A percentile compares a stretch with the other conserved stretches of the same genome.
Evolutionary conservation across 2,888 invertebrate genomes (phyloP).

Genomic region (Marasmarcha lunaedactyla): DNA sequence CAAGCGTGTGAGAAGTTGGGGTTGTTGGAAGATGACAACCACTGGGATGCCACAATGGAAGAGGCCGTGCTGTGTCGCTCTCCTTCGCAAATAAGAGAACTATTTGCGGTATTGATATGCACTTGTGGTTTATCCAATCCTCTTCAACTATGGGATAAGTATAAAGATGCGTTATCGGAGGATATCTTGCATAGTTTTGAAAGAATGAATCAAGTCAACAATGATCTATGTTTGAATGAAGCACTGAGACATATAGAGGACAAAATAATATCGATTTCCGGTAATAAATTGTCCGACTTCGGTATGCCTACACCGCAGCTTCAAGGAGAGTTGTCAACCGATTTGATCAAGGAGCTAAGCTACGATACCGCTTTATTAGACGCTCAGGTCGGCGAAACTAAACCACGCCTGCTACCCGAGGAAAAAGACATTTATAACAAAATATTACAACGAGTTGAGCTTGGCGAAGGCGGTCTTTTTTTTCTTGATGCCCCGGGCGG

Average conservation of each 20-base stretch:
- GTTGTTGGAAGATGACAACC: slow-evolving; percentile 28
- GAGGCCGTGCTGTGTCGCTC: slow-evolving; percentile 21
- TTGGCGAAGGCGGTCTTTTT: slow-evolving; percentile 4
- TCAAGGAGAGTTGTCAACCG: slow-evolving; percentile 15
- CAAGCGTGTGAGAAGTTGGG: slow-evolving; percentile 22
- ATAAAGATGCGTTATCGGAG: slow-evolving; percentile 9
- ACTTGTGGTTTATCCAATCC: slow-evolving; percentile 17
- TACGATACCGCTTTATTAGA: slow-evolving; percentile 19
- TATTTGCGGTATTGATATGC: slow-evolving; percentile 17
- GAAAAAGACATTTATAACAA: slow-evolving; percentile 6
- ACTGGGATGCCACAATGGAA: slow-evolving; percentile 18
- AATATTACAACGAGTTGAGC: slow-evolving; percentile 6
- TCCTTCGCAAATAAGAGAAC: slow-evolving; percentile 13
- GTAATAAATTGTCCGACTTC: slow-evolving; percentile 18
- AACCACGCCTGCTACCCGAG: slow-evolving; percentile 15
- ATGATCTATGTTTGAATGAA: slow-evolving; percentile 16
- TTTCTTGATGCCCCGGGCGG: slow-evolving; percentile 28
- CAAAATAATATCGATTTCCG: slow-evolving; percentile 18
- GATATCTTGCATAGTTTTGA: slow-evolving; percentile 13
- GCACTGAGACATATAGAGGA: slow-evolving; percentile 17
- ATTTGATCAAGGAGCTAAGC: slow-evolving; percentile 19
- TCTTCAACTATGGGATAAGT: slow-evolving; percentile 16
- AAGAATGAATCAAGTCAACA: slow-evolving; percentile 10
- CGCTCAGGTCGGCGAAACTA: slow-evolving; percentile 18
- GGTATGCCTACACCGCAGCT: slow-evolving; percentile 17